Conservation (phyloP, 2,797 vertebrate genomes). For the Notoglanidium macrostoma region DNA sequence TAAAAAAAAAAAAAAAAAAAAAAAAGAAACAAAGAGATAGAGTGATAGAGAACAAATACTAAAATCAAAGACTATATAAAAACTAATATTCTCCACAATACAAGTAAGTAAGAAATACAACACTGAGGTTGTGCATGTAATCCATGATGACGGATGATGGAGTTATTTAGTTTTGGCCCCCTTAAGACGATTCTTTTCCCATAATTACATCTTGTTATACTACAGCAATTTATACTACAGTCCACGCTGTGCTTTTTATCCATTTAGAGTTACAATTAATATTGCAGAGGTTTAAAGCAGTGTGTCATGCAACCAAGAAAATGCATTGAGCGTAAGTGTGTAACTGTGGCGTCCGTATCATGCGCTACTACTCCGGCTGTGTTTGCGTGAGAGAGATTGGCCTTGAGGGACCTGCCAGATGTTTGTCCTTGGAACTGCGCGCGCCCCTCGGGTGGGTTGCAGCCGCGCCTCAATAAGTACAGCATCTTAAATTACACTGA, state of each 20-base stretch:
- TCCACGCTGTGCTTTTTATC: neutral
- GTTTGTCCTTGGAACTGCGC: slow-evolving; percentile 28
- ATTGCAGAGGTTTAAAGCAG: neutral
- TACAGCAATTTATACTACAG: neutral
- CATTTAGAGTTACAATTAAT: neutral
- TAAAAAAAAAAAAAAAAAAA: slow-evolving; percentile 12
- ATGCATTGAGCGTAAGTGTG: neutral
- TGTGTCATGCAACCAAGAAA: neutral
- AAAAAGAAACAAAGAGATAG: no score
- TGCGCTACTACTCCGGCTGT: slow-evolving; percentile 1
- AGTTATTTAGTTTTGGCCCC: neutral
- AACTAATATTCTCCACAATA: neutral
- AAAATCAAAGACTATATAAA: neutral
- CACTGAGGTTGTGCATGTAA: no score
- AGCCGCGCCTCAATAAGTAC: slow-evolving; percentile 62
- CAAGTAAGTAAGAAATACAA: neutral
- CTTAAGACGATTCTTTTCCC: neutral
- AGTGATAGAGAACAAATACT: no score
- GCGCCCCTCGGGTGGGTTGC: slow-evolving; percentile 53
- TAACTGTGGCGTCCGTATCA: neutral
- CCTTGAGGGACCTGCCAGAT: slow-evolving; percentile 27
- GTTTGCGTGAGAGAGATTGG: slow-evolving; percentile 31
- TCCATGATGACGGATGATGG: no score
- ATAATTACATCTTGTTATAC: neutral
- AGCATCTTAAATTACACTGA: slow-evolving; percentile 47